Evolutionary conservation across 2,888 invertebrate species (phyloP).

Genomic region (Diabrotica balteata): DNA sequence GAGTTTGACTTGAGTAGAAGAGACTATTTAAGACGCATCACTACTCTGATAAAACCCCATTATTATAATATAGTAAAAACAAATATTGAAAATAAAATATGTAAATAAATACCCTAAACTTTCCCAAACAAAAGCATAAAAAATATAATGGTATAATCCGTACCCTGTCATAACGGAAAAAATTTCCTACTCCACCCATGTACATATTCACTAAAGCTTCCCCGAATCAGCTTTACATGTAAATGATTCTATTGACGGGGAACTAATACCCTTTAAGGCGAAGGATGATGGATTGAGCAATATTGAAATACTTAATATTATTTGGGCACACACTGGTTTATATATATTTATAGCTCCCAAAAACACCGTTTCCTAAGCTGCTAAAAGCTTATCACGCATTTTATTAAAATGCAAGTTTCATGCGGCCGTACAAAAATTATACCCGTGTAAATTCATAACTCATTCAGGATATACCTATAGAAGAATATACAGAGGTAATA

Average conservation of each 20-base stretch:
- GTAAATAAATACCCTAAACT: no score
- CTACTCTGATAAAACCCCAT: no score
- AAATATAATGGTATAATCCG: neutral
- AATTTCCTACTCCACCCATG: neutral
- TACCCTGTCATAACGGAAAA: neutral
- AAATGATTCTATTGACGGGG: constrained; percentile 20
- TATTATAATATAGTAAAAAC: no score
- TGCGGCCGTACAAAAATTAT: no score
- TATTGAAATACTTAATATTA: constrained; percentile 7
- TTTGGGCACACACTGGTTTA: neutral
- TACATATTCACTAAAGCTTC: constrained; percentile 6
- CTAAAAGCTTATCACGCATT: neutral
- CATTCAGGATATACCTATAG: no score
- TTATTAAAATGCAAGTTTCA: no score
- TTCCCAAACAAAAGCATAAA: no score
- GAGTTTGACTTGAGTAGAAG: no score
- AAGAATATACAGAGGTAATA: no score
- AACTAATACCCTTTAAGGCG: constrained; percentile 16
- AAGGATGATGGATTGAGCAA: constrained; percentile 9
- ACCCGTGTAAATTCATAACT: no score
- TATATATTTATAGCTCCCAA: neutral
- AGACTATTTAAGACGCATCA: no score
- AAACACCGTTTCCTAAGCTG: neutral
- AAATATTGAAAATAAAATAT: no score
- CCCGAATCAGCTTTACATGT: constrained; percentile 15